A percentile compares a stretch with the other conserved stretches of the same genome.
These are phyloP conservation scores for Cherax quadricarinatus DNA, from an alignment of 1,140 invertebrate species.

Conservation along the genomic window DNA sequence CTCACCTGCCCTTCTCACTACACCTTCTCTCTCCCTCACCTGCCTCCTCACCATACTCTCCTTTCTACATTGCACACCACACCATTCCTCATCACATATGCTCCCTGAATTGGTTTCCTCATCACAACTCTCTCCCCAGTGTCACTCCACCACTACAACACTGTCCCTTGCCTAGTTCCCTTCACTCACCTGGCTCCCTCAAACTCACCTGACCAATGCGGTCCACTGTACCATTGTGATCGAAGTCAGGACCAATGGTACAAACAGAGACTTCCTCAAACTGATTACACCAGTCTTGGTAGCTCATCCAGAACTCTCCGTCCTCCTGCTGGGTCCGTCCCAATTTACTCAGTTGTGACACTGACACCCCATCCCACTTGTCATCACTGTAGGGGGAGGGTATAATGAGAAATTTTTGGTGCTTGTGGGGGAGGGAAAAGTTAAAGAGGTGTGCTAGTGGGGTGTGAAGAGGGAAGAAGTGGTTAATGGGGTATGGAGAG, in stretches of 20 bases:
- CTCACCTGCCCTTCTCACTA: background rate
- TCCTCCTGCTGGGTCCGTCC: conserved; percentile 76
- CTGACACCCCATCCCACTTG: conserved; percentile 78
- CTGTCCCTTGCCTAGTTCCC: too few relatives aligned
- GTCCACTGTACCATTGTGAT: conserved; percentile 77
- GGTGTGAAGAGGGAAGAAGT: background rate
- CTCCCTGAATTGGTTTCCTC: too few relatives aligned
- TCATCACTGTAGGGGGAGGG: conserved; percentile 75
- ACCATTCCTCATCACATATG: too few relatives aligned
- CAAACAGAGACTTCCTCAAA: conserved; percentile 79
- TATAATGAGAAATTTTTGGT: background rate
- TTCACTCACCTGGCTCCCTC: too few relatives aligned
- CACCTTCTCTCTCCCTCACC: background rate
- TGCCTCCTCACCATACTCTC: too few relatives aligned
- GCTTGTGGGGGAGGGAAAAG: background rate
- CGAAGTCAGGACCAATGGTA: conserved; percentile 78
- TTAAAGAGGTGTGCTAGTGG: background rate
- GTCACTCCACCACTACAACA: too few relatives aligned
- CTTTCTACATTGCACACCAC: too few relatives aligned
- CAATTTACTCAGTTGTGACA: conserved; percentile 76
- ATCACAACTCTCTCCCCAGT: too few relatives aligned
- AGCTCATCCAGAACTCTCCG: conserved; percentile 81
- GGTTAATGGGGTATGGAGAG: background rate
- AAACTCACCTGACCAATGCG: conserved; percentile 74
- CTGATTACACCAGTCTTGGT: conserved; percentile 75